Evolutionary conservation across 2,888 invertebrate genomes (phyloP), one percentile per base, ranked within the genome.

Genomic region (Timandra comae): DNA sequence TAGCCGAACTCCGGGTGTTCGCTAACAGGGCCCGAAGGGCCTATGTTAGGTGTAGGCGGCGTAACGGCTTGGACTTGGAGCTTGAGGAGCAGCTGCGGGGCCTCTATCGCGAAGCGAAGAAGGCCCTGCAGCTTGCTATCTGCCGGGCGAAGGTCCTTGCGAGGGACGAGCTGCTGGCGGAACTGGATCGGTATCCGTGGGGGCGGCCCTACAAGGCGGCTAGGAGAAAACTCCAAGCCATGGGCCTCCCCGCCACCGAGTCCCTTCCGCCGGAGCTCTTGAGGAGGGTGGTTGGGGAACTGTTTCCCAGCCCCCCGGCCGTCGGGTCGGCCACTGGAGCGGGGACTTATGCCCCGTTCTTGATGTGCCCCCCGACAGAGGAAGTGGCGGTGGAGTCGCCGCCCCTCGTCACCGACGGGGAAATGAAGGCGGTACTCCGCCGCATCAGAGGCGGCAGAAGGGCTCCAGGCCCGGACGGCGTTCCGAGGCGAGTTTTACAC

Each of bases 1-100:
- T 37, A 3, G 27, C 29, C 7, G 7, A 19, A 2, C 8, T 37
- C 12, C 33, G 37, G 7, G 10, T 7, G 1, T 9, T 27, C 2
- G 27, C 30, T 8, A 12, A 24, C 1, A 30, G 7, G 9, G 24
- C 13, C 1, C 2, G 23, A 5, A 3, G 16, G 4, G 1, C 4
- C 1, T 16, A 16, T 6, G 4, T 5, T 6, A 1, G 16, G 5
- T 9, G 23, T 9, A 2, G 23, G 1, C 3, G 9, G 1, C 23
- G 23, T 3, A 8, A 9, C 23, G n/a, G n/a, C n/a, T 9, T 5
- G 2, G 9, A 9, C 1, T 5, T 2, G 1, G 23, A 23, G 1
- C 5, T 9, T 3, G 23, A 4, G 9, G 9, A 9, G 3, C 5
- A 9, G 1, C 9, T 9, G 5, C 9, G 3, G 3, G 23, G 3